Conservation (phyloP, 2,113 vertebrate genomes). For the Carassius carassius region DNA sequence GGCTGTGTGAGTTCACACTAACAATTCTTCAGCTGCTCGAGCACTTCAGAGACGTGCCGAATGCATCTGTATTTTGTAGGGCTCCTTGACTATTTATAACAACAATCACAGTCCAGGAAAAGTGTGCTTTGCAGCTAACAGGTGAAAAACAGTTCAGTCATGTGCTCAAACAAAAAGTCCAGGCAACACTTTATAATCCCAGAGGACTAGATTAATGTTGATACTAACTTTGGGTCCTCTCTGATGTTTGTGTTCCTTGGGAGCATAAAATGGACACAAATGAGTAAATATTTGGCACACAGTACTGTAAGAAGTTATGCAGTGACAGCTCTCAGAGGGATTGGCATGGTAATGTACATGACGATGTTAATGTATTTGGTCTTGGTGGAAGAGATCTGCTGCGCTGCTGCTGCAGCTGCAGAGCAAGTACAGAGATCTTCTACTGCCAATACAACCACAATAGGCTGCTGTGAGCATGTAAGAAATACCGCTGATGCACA, state of each 20-base stretch:
- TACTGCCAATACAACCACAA: too few species aligned
- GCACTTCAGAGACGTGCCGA: neutral
- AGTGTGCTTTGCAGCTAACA: neutral
- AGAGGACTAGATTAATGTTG: neutral
- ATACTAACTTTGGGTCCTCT: neutral
- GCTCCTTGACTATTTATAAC: conserved; percentile 28
- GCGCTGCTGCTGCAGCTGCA: too few species aligned
- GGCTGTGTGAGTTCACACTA: conserved; percentile 5
- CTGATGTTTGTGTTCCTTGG: neutral
- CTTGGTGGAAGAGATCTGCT: too few species aligned
- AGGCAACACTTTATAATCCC: neutral
- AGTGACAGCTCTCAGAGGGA: too few species aligned
- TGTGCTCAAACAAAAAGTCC: conserved; percentile 13
- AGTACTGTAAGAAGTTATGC: neutral
- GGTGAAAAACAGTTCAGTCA: conserved; percentile 15
- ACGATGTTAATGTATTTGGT: too few species aligned
- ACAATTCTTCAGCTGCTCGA: neutral
- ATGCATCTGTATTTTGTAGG: conserved; percentile 6
- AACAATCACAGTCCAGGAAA: neutral
- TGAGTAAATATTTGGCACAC: neutral
- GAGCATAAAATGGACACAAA: neutral
- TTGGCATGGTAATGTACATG: too few species aligned
- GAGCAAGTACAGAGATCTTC: too few species aligned
- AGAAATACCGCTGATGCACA: too few species aligned
- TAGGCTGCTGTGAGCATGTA: too few species aligned